Conservation (phyloP, 2,113 vertebrate species). For the Junco hyemalis region DNA sequence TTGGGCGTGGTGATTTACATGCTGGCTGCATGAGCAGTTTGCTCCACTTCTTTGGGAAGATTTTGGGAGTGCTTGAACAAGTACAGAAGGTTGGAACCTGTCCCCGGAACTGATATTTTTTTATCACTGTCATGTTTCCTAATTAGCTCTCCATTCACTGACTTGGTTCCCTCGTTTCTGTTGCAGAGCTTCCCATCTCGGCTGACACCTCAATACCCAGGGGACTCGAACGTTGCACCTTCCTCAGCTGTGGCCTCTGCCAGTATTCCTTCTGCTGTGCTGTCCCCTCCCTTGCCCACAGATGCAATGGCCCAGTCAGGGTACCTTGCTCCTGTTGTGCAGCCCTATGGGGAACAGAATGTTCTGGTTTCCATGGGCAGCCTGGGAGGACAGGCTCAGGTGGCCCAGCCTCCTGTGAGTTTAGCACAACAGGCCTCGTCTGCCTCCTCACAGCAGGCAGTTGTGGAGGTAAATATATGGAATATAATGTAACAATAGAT, state of each 20-base stretch:
- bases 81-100: neutral
- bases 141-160: neutral
- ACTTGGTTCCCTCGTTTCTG: conserved; percentile 55
- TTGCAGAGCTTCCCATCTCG: conserved; percentile 75
- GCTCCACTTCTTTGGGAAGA: neutral
- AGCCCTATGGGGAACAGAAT: conserved; percentile 74
- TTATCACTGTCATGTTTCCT: neutral
- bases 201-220: conserved; percentile 70
- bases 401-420: conserved; percentile 71
- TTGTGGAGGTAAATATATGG: conserved; percentile 74
- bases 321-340: conserved; percentile 71
- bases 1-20: neutral
- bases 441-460: conserved; percentile 74
- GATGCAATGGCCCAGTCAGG: conserved; percentile 72
- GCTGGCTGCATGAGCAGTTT: neutral
- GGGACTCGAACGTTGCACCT: conserved; percentile 68
- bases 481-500: neutral
- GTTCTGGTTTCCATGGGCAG: conserved; percentile 67
- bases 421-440: conserved; percentile 71
- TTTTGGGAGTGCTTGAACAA: neutral
- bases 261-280: conserved; percentile 74
- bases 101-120: neutral
- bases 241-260: conserved; percentile 75
- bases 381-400: conserved; percentile 77
- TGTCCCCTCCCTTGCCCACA: conserved; percentile 76